These are phyloP conservation scores for Girardinus metallicus DNA, from an alignment of 2,797 vertebrate genomes.

Conservation along the genomic window DNA sequence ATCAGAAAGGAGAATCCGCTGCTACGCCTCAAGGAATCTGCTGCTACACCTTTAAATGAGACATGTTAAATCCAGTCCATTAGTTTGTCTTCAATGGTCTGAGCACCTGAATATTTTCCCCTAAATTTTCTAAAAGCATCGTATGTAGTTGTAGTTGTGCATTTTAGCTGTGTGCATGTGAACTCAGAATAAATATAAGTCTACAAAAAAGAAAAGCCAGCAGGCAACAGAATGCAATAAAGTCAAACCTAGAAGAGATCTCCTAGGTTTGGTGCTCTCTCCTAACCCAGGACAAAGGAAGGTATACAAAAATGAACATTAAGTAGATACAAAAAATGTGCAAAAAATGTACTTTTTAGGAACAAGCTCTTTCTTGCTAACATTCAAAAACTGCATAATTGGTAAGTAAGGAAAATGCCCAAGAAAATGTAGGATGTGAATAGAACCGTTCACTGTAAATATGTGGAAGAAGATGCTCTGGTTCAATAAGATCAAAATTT, in stretches of 20 bases:
- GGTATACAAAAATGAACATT: neutral
- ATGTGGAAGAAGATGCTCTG: neutral
- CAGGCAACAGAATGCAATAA: neutral
- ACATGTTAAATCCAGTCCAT: neutral
- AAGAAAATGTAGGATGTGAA: neutral
- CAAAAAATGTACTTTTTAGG: neutral
- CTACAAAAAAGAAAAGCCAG: neutral
- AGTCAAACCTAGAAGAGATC: neutral
- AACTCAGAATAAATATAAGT: neutral
- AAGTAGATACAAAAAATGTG: neutral
- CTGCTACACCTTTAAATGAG: neutral
- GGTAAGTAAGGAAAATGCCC: neutral
- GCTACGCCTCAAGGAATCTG: neutral
- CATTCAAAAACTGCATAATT: neutral
- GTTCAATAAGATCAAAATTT: neutral
- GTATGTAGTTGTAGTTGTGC: neutral
- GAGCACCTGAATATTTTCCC: neutral
- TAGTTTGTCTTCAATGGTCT: neutral
- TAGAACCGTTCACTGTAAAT: neutral
- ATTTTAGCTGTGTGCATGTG: neutral
- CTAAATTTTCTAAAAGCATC: neutral
- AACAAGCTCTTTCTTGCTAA: neutral
- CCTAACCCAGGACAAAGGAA: neutral
- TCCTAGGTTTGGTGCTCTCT: too few relatives aligned
- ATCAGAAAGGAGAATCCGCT: neutral